Percentiles rank a stretch among this genome's conserved stretches.
Conservation (phyloP, 2,797 vertebrate species). For the Gymnothorax javanicus region DNA sequence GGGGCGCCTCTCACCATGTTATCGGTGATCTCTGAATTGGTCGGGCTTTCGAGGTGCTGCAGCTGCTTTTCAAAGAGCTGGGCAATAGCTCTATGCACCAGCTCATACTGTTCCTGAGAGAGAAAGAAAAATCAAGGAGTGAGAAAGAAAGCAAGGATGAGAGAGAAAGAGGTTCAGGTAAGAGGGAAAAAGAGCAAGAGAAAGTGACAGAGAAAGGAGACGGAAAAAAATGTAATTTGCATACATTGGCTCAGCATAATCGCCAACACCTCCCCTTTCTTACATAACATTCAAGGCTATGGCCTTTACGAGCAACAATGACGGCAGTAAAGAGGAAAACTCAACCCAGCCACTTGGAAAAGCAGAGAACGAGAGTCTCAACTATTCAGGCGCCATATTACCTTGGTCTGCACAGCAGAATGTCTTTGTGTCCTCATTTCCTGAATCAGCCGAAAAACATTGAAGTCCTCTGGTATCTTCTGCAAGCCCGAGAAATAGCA, state of each 20-base stretch:
- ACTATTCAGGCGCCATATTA: constrained; percentile 50
- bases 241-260: background rate
- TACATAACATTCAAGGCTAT: background rate
- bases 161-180: background rate
- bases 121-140: constrained; percentile 31
- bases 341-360: background rate
- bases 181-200: background rate
- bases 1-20: constrained; percentile 78
- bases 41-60: constrained; percentile 82
- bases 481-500: constrained; percentile 56
- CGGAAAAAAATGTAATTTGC: background rate
- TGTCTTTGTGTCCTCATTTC: constrained; percentile 98
- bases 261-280: background rate
- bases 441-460: constrained; percentile 94
- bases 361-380: background rate
- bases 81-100: constrained; percentile 93
- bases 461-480: constrained; percentile 98
- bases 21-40: constrained; percentile 81
- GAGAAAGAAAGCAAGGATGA: background rate
- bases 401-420: constrained; percentile 98
- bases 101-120: constrained; percentile 91
- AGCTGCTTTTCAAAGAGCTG: constrained; percentile 95
- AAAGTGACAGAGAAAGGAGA: background rate
- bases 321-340: background rate
- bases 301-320: background rate